Conservation (phyloP, 1,140 invertebrate genomes). For the Drosophila santomea region DNA sequence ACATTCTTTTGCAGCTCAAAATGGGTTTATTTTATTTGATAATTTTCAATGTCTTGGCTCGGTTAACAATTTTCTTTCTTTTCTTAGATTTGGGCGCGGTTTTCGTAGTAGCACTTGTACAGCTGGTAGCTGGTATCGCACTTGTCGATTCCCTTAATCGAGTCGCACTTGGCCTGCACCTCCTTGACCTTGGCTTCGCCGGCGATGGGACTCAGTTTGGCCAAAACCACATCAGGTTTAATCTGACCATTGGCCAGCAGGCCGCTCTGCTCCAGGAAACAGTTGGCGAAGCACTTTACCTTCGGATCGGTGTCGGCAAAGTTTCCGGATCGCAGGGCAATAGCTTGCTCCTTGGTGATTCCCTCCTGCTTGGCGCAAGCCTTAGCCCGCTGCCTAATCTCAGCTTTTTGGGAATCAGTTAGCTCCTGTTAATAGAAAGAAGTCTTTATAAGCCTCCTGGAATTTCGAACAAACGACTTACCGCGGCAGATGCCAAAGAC, state of each 20-base stretch:
- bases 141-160: slow-evolving; percentile 49
- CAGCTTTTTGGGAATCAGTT: slow-evolving; percentile 18
- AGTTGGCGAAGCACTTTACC: slow-evolving; percentile 69
- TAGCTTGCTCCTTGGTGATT: slow-evolving; percentile 66
- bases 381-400: not conserved
- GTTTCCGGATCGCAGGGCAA: slow-evolving; percentile 45
- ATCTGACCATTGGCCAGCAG: slow-evolving; percentile 58
- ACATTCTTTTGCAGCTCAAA: not conserved
- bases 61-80: too few species aligned
- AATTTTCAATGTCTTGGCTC: too few species aligned
- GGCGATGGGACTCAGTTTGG: slow-evolving; percentile 47
- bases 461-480: slow-evolving; percentile 9
- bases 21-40: too few species aligned
- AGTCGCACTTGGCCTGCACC: slow-evolving; percentile 54
- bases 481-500: slow-evolving; percentile 23
- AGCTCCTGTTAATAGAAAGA: slow-evolving; percentile 4
- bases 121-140: slow-evolving; percentile 69
- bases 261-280: slow-evolving; percentile 64
- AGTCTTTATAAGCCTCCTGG: not conserved
- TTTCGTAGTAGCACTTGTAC: slow-evolving; percentile 61
- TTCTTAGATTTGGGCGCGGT: slow-evolving; percentile 33
- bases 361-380: slow-evolving; percentile 47
- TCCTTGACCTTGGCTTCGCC: slow-evolving; percentile 51
- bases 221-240: slow-evolving; percentile 37
- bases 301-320: slow-evolving; percentile 55